phyloP scores from a whole-genome alignment of 2,888 invertebrate genomes.

The Drosophila aldrichi region DNA sequence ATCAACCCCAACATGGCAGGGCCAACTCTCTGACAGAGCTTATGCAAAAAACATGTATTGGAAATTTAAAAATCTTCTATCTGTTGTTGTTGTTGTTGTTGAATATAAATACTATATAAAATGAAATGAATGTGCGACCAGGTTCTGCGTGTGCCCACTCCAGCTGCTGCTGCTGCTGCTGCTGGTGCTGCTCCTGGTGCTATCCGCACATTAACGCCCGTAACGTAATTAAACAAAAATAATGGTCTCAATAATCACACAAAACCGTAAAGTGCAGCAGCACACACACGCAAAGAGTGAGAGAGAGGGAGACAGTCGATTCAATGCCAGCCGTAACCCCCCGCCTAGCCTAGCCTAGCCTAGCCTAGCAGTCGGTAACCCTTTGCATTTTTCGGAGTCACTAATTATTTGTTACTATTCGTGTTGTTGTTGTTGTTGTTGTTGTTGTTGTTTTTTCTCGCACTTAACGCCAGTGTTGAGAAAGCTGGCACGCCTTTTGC shows the following conservation, averaged over 20 bases:
- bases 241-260: slow-evolving; percentile 79
- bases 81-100: slow-evolving; percentile 32
- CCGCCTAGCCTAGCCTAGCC: slow-evolving; percentile 44
- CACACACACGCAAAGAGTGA: slow-evolving; percentile 11
- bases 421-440: not conserved
- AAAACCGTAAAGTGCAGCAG: slow-evolving; percentile 66
- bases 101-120: slow-evolving; percentile 64
- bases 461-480: slow-evolving; percentile 33
- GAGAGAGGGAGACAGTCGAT: not conserved
- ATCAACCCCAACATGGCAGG: not conserved
- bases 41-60: slow-evolving; percentile 43
- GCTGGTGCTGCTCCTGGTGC: slow-evolving; percentile 41
- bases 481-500: slow-evolving; percentile 13
- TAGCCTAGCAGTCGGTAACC: slow-evolving; percentile 51
- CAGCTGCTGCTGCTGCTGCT: slow-evolving; percentile 10
- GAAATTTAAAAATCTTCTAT: slow-evolving; percentile 41
- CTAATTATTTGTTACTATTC: slow-evolving; percentile 55
- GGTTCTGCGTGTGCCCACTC: slow-evolving; percentile 33
- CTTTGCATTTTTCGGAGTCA: slow-evolving; percentile 53
- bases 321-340: slow-evolving; percentile 9
- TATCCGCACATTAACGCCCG: slow-evolving; percentile 77
- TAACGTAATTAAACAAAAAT: slow-evolving; percentile 82
- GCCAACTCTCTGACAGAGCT: slow-evolving; percentile 19
- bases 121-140: slow-evolving; percentile 58
- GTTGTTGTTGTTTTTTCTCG: slow-evolving; percentile 17